phyloP scores from a whole-genome alignment of 2,888 invertebrate species.

The Abrostola triplasia region DNA sequence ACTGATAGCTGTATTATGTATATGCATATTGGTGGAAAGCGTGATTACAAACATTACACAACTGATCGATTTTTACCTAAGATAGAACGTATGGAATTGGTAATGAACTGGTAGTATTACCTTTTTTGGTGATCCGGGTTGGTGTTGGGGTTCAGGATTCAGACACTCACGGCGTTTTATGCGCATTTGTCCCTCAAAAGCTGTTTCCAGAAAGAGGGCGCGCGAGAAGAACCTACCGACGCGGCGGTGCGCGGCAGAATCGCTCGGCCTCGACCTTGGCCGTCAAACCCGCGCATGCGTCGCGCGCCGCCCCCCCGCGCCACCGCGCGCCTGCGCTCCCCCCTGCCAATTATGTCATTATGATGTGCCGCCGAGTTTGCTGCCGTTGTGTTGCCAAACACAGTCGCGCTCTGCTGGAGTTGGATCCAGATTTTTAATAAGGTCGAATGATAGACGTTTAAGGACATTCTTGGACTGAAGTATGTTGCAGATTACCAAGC shows the following conservation, averaged over 20 bases:
- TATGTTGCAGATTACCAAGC: slow-evolving; percentile 11
- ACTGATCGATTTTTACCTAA: slow-evolving; percentile 61
- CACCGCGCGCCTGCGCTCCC: slow-evolving; percentile 59
- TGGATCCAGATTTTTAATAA: slow-evolving; percentile 67
- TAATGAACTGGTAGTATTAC: slow-evolving; percentile 61
- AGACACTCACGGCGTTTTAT: slow-evolving; percentile 76
- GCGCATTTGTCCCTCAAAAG: slow-evolving; percentile 76
- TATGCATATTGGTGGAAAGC: slow-evolving; percentile 53
- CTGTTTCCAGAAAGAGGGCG: slow-evolving; percentile 77
- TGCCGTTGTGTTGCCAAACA: slow-evolving; percentile 82
- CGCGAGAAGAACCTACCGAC: slow-evolving; percentile 79
- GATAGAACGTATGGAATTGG: slow-evolving; percentile 29
- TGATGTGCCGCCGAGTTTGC: slow-evolving; percentile 66
- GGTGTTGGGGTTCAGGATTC: slow-evolving; percentile 43
- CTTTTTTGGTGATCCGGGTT: slow-evolving; percentile 55
- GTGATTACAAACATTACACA: slow-evolving; percentile 77
- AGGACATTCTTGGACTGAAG: neutral
- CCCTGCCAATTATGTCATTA: slow-evolving; percentile 87
- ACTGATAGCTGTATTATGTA: slow-evolving; percentile 31
- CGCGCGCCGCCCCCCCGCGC: slow-evolving; percentile 72
- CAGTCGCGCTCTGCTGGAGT: slow-evolving; percentile 77
- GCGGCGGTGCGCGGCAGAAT: slow-evolving; percentile 87
- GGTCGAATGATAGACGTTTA: slow-evolving; percentile 40
- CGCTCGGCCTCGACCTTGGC: slow-evolving; percentile 88
- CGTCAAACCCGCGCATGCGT: slow-evolving; percentile 88